A percentile compares a stretch with the other conserved stretches of the same genome.
Evolutionary conservation across 35 echinoderm and acorn worm genomes (phyloP).

Genomic region (Heliocidaris erythrogramma): DNA sequence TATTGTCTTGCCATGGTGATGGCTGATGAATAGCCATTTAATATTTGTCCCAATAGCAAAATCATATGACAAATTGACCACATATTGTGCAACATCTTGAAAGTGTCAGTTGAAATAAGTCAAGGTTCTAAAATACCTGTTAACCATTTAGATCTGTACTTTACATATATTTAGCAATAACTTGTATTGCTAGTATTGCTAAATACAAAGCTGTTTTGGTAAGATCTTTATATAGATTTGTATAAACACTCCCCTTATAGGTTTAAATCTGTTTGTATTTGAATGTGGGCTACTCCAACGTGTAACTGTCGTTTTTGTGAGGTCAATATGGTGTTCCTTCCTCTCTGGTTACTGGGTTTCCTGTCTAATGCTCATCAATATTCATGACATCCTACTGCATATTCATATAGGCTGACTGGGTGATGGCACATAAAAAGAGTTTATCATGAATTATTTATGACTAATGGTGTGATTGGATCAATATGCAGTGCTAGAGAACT

Average conservation of each 20-base stretch:
- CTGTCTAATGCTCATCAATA: neutral
- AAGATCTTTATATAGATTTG: neutral
- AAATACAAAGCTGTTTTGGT: neutral
- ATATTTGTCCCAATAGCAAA: neutral
- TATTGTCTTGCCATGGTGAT: neutral
- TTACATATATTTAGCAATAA: too few species aligned
- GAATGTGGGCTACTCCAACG: neutral
- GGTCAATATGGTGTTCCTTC: neutral
- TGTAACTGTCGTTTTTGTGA: neutral
- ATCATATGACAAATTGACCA: neutral
- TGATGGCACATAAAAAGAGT: neutral
- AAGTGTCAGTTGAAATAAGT: neutral
- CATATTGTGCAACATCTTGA: neutral
- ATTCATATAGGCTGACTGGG: neutral
- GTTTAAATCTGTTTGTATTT: neutral
- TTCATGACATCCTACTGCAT: neutral
- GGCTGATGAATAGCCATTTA: neutral
- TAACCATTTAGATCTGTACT: neutral
- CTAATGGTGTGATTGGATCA: neutral
- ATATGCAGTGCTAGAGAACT: neutral
- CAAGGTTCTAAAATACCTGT: neutral
- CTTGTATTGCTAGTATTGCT: neutral
- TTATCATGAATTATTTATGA: neutral
- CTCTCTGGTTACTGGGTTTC: neutral
- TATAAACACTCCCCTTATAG: neutral